Conservation (phyloP, 2,113 vertebrate genomes). For the Coptodon rendalli region DNA sequence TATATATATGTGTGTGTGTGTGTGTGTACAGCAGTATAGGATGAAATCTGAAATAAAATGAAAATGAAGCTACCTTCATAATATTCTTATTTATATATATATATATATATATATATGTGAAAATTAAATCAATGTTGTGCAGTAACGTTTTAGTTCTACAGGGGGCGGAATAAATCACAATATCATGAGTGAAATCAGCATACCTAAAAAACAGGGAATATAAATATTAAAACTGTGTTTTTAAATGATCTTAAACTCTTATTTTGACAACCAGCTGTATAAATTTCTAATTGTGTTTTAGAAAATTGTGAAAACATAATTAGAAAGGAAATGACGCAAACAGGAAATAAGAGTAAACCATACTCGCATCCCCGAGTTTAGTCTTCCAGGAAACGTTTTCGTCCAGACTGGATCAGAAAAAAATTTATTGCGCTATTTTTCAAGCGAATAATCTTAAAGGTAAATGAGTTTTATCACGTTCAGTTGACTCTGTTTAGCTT, state of each 20-base stretch:
- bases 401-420: accelerated
- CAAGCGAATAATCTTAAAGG: not conserved
- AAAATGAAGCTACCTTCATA: not conserved
- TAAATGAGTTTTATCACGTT: not conserved
- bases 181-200: not conserved
- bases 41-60: not conserved
- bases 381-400: not conserved
- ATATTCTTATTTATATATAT: not conserved
- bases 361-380: accelerated
- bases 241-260: not conserved
- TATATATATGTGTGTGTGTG: no score
- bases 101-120: not conserved
- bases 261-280: not conserved
- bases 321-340: not conserved
- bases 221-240: not conserved
- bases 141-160: not conserved
- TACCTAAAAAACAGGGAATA: not conserved
- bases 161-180: not conserved
- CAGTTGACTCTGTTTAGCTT: accelerated
- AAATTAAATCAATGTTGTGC: not conserved
- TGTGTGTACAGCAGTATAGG: not conserved
- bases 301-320: not conserved
- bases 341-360: accelerated
- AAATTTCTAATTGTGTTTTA: not conserved
- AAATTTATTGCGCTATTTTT: not conserved